Percentiles rank a stretch among this genome's conserved stretches.
Conservation (phyloP, 2,888 invertebrate species). For the Labia minor region DNA sequence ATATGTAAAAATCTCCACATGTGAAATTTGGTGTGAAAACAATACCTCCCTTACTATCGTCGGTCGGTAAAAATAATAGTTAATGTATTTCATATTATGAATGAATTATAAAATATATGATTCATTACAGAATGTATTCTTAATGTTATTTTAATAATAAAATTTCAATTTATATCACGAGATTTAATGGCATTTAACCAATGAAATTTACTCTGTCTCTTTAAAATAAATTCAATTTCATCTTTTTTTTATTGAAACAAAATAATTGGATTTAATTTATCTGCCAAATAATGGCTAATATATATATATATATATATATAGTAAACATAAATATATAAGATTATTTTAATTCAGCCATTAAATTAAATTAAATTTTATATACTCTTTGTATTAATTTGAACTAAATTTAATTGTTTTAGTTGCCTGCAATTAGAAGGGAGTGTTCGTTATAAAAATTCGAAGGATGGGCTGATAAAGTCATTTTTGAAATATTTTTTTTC, state of each 20-base stretch:
- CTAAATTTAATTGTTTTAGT: not conserved
- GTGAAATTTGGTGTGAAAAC: no score
- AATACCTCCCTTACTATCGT: no score
- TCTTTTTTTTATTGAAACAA: not conserved
- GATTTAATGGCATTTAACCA: no score
- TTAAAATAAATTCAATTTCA: not conserved
- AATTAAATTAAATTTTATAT: constrained; percentile 4
- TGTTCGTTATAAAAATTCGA: not conserved
- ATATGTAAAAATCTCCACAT: no score
- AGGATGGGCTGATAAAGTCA: not conserved
- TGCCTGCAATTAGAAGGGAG: not conserved
- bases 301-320: not conserved
- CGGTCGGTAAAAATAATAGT: no score
- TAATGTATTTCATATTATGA: not conserved
- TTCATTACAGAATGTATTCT: no score
- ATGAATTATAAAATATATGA: not conserved
- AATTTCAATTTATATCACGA: no score
- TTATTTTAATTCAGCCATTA: not conserved
- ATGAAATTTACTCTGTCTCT: no score
- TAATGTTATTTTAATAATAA: no score
- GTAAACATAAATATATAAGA: not conserved
- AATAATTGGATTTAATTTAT: not conserved
- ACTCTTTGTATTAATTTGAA: not conserved
- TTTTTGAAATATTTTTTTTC: not conserved
- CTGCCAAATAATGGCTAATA: no score